Evolutionary conservation across 1,140 invertebrate species (phyloP), one percentile per base, ranked within the genome.

Genomic region (Drosophila nigromelanica): DNA sequence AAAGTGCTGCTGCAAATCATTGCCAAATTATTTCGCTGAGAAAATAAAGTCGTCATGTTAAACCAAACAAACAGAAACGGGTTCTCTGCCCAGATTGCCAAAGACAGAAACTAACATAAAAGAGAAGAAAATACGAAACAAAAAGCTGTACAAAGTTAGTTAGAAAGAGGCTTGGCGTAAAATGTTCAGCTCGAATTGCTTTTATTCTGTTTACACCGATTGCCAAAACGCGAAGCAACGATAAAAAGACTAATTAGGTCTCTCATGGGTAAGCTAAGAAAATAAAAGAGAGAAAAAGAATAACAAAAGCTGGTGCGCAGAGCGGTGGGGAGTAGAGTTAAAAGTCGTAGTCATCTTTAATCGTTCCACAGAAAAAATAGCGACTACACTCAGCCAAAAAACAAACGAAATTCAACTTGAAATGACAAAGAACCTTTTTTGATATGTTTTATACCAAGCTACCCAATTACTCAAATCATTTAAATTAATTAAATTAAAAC

Each of bases 171-270:
- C 30, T 43, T 43, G 55, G 5, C 39, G 40, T 40, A 58, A 30
- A 39, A 5, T 39, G 48, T 33, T 12, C 30, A 52, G 8, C 12
- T 15, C 18, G 18, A 39, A 56, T 54, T 48, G 47, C 39, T 61
- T 60, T 30, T 61, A 52, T 68, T 68, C 56, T 52, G 47, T 60
- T 52, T 30, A 51, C 27, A 45, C 10, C 37, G 56, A 54, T 63
- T 72, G 47, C 61, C 61, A 51, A 66, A 71, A 58, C 50, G 48
- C 27, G 39, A 40, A 64, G 21, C 39, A 56, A 11, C 72, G 48
- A 80, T 77, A 56, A 56, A 77, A 60, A 45, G 63, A 78, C 73
- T 81, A 81, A 81, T 78, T 81, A 81, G 33, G 39, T 37, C 45
- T 51, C 37, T 52, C 33, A 30, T 50, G 63, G 47, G 24, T 37